phyloP scores from a whole-genome alignment of 2,113 vertebrate species.

The Epinephelus moara region DNA sequence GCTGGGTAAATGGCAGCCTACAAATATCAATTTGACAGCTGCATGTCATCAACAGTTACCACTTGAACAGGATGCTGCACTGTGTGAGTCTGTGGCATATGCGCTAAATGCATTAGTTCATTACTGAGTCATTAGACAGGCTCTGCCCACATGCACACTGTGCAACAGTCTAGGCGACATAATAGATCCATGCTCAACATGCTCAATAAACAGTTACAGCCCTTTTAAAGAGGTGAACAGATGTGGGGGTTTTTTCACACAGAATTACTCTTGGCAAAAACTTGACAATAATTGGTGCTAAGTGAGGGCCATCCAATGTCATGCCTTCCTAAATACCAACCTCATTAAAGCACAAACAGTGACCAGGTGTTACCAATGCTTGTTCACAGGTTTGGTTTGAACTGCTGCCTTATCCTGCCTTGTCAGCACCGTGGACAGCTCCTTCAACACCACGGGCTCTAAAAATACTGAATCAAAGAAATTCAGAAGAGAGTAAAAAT shows the following conservation, averaged over 20 bases:
- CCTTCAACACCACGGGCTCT: not conserved
- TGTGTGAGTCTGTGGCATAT: not conserved
- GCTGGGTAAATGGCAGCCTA: not conserved
- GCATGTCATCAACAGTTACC: constrained; percentile 26
- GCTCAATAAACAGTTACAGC: not conserved
- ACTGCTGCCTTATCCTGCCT: not conserved
- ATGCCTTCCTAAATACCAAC: not conserved
- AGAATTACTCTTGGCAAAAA: not conserved
- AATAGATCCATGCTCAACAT: not conserved
- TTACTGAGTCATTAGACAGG: constrained; percentile 38
- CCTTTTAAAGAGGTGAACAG: not conserved
- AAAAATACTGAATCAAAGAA: not conserved
- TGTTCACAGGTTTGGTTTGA: not conserved
- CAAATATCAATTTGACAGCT: constrained; percentile 41
- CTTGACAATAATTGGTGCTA: not conserved
- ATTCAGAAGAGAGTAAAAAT: not conserved
- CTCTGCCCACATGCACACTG: constrained; percentile 5
- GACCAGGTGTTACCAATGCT: not conserved
- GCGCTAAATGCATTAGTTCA: constrained; percentile 5
- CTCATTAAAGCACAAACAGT: not conserved
- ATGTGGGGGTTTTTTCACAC: not conserved
- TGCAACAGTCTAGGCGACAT: not conserved
- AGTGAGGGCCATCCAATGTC: not conserved
- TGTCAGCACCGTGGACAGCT: constrained; percentile 1
- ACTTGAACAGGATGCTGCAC: constrained; percentile 1